phyloP scores from a whole-genome alignment of 2,113 vertebrate genomes.

The Amphiprion percula region DNA sequence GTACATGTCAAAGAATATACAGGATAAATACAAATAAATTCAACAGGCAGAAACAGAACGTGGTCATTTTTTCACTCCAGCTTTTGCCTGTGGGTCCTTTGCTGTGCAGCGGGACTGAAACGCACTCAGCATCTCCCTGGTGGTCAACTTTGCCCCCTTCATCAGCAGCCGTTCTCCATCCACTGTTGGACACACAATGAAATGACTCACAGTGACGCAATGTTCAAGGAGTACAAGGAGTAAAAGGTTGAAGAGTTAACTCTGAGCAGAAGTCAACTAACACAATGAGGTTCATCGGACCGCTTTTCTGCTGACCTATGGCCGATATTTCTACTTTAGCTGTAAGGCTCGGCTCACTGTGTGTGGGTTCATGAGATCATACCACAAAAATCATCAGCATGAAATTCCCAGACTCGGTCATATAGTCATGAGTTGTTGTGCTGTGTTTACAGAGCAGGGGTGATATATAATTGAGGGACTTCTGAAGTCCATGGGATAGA shows the following conservation, averaged over 20 bases:
- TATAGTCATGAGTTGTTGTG: not conserved
- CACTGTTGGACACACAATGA: conserved; percentile 69
- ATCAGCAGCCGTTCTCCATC: conserved; percentile 90
- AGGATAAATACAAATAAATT: conserved; percentile 56
- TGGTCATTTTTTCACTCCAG: conserved; percentile 76
- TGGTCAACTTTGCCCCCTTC: conserved; percentile 87
- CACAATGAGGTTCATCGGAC: not conserved
- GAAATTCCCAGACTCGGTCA: conserved; percentile 6
- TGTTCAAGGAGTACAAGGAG: conserved; percentile 11
- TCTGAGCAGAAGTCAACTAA: conserved; percentile 37
- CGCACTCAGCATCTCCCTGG: conserved; percentile 86
- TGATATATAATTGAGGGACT: too few species aligned
- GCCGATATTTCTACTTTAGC: conserved; percentile 17
- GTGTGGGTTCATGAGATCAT: not conserved
- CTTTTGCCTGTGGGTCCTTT: conserved; percentile 85
- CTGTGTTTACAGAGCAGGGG: not conserved
- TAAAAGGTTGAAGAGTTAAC: conserved; percentile 24
- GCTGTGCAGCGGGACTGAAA: conserved; percentile 83
- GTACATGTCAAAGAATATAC: conserved; percentile 48
- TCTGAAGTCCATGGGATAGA: too few species aligned
- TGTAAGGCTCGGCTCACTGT: conserved; percentile 14
- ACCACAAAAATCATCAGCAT: not conserved
- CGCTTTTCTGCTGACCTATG: conserved; percentile 31
- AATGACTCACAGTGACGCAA: conserved; percentile 24
- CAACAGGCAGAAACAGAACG: not conserved